A percentile compares a stretch with the other conserved stretches of the same genome.
Evolutionary conservation across 2,888 invertebrate species (phyloP).

Genomic region (Andrena minutula): DNA sequence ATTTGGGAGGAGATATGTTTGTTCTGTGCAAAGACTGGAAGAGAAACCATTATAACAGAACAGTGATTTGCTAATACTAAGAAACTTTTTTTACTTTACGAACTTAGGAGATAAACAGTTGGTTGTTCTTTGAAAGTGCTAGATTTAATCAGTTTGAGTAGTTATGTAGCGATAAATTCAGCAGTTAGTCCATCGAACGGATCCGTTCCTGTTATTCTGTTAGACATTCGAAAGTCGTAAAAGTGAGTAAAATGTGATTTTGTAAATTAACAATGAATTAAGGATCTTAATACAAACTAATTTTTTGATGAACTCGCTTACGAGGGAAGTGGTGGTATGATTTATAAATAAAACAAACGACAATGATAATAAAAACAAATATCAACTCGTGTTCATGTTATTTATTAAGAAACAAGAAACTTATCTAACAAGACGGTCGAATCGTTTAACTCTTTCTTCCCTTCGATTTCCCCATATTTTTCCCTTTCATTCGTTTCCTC

Average conservation of each 20-base stretch:
- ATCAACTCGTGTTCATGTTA: conserved; percentile 53
- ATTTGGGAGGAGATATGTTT: conserved; percentile 54
- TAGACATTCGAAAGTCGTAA: conserved; percentile 37
- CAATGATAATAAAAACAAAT: conserved; percentile 60
- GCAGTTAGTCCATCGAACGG: conserved; percentile 26
- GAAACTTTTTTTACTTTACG: conserved; percentile 56
- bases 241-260: conserved; percentile 48
- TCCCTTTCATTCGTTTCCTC: conserved; percentile 90
- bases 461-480: conserved; percentile 65
- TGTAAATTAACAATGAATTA: conserved; percentile 56
- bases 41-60: conserved; percentile 58
- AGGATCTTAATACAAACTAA: conserved; percentile 52
- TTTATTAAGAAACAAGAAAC: conserved; percentile 59
- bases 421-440: conserved; percentile 2
- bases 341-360: conserved; percentile 66
- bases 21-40: conserved; percentile 63
- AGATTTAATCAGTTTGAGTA: conserved; percentile 28
- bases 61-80: conserved; percentile 58
- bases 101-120: conserved; percentile 40
- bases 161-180: conserved; percentile 35
- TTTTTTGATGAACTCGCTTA: conserved; percentile 48
- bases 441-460: conserved; percentile 28
- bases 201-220: conserved; percentile 35
- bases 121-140: conserved; percentile 32
- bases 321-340: conserved; percentile 60